Evolutionary conservation across 2,113 vertebrate species (phyloP), one percentile per base, ranked within the genome.

Genomic region (Chlamydotis undulata): DNA sequence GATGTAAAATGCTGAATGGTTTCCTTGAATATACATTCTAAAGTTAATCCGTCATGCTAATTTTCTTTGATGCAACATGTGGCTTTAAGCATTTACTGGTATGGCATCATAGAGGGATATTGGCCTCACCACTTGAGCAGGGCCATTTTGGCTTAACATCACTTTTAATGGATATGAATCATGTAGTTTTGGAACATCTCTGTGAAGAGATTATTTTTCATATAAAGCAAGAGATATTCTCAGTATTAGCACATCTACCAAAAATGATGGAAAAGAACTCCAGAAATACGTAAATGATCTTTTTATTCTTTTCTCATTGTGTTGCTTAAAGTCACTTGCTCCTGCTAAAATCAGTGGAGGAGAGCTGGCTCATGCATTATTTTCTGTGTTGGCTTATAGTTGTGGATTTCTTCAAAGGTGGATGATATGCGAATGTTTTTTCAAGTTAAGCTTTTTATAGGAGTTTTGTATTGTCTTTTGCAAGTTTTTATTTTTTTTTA

Each of bases 401-500:
- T 53, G 45, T 57, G 11, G 7, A 64, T 90, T 90, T 89, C 49
- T 61, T 78, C 31, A 94, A 52, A 57, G 14, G 70, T 6, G 45
- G 28, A 31, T 26, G 19, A 60, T 49, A 80, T 7, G 47, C 9
- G 39, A 90, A 84, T 47, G 5, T 29, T 86, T 81, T 63, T 68
- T 57, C 6, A 89, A 81, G 14, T 60, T 73, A 80, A 78, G 17
- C 21, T 71, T 85, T 86, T 70, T 73, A 71, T 33, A 37, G 14
- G n/a, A 61, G 5, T 77, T 91, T 64, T 49, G 9, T 76, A n/a
- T 64, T 90, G 19, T 74, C 39, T 91, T 12, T 94, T 63, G 7
- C 49, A 90, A 95, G 67, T 33, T 91, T 59, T 93, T 52, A 10
- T 90, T 65, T 94, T 65, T 94, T 89, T 41, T 90, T 61, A 25